phyloP scores from a whole-genome alignment of 2,113 vertebrate species.

The Illadopsis cleaveri region DNA sequence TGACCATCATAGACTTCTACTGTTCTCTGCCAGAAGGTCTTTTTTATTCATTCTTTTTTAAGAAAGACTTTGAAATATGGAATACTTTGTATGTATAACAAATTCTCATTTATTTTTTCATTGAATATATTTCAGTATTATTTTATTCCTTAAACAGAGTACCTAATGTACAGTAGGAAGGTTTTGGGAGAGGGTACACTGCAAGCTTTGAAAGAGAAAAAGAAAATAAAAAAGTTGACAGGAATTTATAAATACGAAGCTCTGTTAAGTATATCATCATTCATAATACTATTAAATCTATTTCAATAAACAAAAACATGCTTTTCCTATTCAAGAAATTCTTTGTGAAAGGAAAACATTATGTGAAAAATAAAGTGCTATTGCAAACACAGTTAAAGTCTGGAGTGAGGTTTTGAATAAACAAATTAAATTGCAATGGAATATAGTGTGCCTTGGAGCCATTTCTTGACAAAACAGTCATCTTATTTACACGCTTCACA shows the following conservation, averaged over 20 bases:
- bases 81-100: neutral
- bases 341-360: constrained; percentile 84
- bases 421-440: constrained; percentile 87
- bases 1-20: neutral
- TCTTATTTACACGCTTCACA: constrained; percentile 99
- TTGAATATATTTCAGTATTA: neutral
- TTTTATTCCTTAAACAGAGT: neutral
- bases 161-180: neutral
- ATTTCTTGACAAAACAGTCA: constrained; percentile 98
- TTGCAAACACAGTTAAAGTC: constrained; percentile 91
- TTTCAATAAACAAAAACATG: constrained; percentile 83
- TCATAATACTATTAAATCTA: constrained; percentile 82
- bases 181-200: neutral
- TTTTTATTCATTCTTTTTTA: neutral
- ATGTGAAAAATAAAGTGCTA: constrained; percentile 94
- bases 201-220: constrained; percentile 1
- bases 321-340: constrained; percentile 77
- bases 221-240: constrained; percentile 70
- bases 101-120: neutral
- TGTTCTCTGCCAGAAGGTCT: neutral
- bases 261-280: constrained; percentile 74
- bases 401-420: constrained; percentile 86
- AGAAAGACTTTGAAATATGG: neutral
- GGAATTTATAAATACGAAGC: constrained; percentile 75
- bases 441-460: constrained; percentile 85